A percentile compares a stretch with the other conserved stretches of the same genome.
phyloP scores from a whole-genome alignment of 2,797 vertebrate genomes.

The Pangasius macronema region DNA sequence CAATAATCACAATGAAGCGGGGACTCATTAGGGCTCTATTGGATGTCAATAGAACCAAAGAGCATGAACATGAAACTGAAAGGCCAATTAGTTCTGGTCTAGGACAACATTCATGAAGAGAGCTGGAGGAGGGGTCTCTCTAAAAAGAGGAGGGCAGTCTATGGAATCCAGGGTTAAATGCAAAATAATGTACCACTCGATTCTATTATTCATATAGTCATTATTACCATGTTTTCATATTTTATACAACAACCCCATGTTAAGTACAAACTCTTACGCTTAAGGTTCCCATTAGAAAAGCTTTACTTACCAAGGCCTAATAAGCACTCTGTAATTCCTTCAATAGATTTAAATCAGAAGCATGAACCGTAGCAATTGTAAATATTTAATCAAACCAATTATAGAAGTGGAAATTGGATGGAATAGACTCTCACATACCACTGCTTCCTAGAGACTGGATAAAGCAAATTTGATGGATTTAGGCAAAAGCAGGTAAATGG shows the following conservation, averaged over 20 bases:
- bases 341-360: background rate
- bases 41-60: constrained; percentile 42
- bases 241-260: background rate
- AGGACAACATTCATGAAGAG: constrained; percentile 52
- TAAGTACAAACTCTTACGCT: background rate
- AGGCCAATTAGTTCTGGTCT: constrained; percentile 52
- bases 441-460: constrained; percentile 9
- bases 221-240: constrained; percentile 5
- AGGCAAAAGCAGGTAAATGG: constrained; percentile 5
- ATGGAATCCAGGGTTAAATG: constrained; percentile 15
- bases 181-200: background rate
- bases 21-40: constrained; percentile 26
- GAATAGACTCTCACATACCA: constrained; percentile 5
- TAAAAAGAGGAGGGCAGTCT: constrained; percentile 11
- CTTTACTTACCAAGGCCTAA: constrained; percentile 4
- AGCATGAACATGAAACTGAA: constrained; percentile 47
- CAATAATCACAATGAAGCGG: constrained; percentile 39
- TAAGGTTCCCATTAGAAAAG: background rate
- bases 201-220: no score
- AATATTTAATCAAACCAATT: constrained; percentile 43
- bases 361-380: constrained; percentile 21
- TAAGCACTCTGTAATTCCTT: background rate
- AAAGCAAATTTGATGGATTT: constrained; percentile 28
- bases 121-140: constrained; percentile 34
- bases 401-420: constrained; percentile 23